Evolutionary conservation across 2,797 vertebrate species (phyloP).

Genomic region (Coranthus polyacanthus): DNA sequence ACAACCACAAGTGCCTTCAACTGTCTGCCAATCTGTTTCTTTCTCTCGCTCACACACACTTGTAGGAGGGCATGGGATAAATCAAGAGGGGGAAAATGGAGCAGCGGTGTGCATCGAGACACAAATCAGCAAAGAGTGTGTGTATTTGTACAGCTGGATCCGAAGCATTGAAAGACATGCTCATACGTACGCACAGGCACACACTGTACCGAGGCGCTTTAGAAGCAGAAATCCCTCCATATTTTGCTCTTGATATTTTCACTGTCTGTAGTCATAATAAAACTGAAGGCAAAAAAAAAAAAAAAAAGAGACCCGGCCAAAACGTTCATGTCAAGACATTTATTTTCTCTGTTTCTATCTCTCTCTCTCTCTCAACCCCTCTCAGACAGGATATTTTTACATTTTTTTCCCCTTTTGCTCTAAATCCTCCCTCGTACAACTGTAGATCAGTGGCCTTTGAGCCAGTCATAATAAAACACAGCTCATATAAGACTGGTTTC

Average conservation of each 20-base stretch:
- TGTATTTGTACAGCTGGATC: conserved; percentile 71
- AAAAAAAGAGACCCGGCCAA: conserved; percentile 28
- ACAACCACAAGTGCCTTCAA: conserved; percentile 78
- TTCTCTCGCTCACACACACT: conserved; percentile 11
- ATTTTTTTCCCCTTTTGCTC: conserved; percentile 7
- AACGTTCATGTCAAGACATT: conserved; percentile 59
- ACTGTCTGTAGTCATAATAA: conserved; percentile 74
- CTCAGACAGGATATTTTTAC: conserved; percentile 69
- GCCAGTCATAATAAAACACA: conserved; percentile 78
- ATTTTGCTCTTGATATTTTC: conserved; percentile 71
- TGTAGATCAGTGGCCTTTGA: conserved; percentile 70
- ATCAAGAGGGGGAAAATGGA: conserved; percentile 39
- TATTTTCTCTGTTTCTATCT: conserved; percentile 48
- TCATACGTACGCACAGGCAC: conserved; percentile 21
- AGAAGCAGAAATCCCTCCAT: conserved; percentile 64
- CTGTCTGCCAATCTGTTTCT: conserved; percentile 66
- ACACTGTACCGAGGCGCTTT: conserved; percentile 37
- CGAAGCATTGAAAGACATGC: conserved; percentile 27
- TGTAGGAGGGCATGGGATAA: conserved; percentile 44
- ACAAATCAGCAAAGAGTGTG: conserved; percentile 49
- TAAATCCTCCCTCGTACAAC: conserved; percentile 63
- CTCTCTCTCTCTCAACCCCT: conserved; percentile 32
- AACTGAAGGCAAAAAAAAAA: conserved; percentile 50
- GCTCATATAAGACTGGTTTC: conserved; percentile 65
- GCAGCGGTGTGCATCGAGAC: conserved; percentile 42